These are phyloP conservation scores for Larimichthys crocea DNA, from an alignment of 2,113 vertebrate genomes.

Conservation along the genomic window DNA sequence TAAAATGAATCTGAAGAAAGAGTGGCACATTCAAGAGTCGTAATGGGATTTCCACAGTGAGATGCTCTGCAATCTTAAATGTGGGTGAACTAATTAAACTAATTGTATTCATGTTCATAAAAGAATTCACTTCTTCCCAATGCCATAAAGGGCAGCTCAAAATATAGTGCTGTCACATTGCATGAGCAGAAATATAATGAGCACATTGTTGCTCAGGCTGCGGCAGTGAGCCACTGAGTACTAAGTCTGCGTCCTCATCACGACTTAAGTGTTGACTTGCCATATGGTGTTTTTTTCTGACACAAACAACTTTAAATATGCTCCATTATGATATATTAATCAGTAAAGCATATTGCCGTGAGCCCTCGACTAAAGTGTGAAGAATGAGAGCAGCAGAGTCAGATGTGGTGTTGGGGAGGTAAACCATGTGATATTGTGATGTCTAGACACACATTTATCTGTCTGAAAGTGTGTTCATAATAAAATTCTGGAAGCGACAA, in stretches of 20 bases:
- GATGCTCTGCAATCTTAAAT: constrained; percentile 53
- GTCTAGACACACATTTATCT: constrained; percentile 3
- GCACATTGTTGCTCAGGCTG: constrained; percentile 31
- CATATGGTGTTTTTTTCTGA: constrained; percentile 22
- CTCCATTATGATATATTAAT: constrained; percentile 11
- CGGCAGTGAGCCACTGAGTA: constrained; percentile 10
- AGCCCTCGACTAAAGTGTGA: constrained; percentile 1
- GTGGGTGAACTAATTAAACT: constrained; percentile 68
- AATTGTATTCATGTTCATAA: constrained; percentile 58
- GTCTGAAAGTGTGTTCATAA: no score
- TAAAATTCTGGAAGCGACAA: no score
- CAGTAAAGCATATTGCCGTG: not conserved
- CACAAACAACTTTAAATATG: constrained; percentile 23
- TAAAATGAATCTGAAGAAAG: constrained; percentile 44
- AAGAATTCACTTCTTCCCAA: constrained; percentile 33
- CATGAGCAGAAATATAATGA: constrained; percentile 62
- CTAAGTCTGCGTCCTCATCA: constrained; percentile 22
- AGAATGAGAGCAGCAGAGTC: constrained; percentile 1
- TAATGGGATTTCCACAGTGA: constrained; percentile 63
- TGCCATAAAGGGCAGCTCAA: constrained; percentile 47
- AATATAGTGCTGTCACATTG: constrained; percentile 40
- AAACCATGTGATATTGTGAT: constrained; percentile 10
- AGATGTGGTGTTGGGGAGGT: not conserved
- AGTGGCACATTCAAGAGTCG: constrained; percentile 51
- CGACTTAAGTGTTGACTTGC: constrained; percentile 10